Evolutionary conservation across 2,113 vertebrate species (phyloP).

Genomic region (Stigmatopora nigra): DNA sequence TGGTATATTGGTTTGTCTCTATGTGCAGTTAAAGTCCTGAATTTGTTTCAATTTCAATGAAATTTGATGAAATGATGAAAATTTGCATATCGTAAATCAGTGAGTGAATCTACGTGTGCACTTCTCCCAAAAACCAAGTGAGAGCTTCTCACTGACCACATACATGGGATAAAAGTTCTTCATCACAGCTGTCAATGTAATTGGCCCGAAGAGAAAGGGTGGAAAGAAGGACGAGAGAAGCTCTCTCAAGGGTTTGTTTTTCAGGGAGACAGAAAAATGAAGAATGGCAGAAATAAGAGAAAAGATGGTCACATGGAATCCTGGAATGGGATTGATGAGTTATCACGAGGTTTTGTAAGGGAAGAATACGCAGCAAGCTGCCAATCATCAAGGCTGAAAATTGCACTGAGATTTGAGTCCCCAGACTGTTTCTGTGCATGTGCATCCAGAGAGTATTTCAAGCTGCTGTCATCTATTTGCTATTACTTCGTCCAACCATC

Average conservation of each 20-base stretch:
- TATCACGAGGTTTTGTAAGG: constrained; percentile 71
- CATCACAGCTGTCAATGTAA: constrained; percentile 79
- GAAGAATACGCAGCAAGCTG: constrained; percentile 78
- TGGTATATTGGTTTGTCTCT: constrained; percentile 17
- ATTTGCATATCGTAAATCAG: constrained; percentile 4
- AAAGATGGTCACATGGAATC: constrained; percentile 33
- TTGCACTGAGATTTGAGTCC: constrained; percentile 84
- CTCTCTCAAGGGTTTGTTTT: constrained; percentile 12
- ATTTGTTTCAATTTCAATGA: no score
- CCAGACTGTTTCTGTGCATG: constrained; percentile 61
- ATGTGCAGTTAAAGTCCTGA: constrained; percentile 22
- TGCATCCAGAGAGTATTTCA: constrained; percentile 35
- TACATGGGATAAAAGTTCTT: constrained; percentile 76
- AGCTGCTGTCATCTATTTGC: constrained; percentile 54
- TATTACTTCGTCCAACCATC: constrained; percentile 52
- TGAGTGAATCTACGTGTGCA: constrained; percentile 6
- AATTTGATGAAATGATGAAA: no score
- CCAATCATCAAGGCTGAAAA: constrained; percentile 77
- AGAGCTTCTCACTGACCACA: constrained; percentile 70
- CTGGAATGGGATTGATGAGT: constrained; percentile 67
- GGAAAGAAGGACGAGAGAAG: constrained; percentile 19
- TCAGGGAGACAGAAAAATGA: constrained; percentile 30
- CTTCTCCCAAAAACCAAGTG: constrained; percentile 68
- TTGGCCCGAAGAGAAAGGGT: constrained; percentile 54
- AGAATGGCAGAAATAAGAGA: constrained; percentile 31